Conservation (phyloP, 1,140 invertebrate genomes). For the Geopemphigus sp. region DNA sequence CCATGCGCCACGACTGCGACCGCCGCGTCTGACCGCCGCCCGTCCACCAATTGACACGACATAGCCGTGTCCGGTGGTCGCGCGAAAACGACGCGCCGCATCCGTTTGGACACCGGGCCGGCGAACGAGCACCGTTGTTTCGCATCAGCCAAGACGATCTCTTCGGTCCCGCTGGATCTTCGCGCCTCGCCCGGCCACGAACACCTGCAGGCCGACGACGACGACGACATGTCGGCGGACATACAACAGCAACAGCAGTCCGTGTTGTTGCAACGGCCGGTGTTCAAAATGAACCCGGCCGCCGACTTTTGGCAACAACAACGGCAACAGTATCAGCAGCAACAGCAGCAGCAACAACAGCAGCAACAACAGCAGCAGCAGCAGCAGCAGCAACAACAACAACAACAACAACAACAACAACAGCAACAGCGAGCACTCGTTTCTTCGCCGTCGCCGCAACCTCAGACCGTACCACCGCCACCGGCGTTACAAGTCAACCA, state of each 20-base stretch:
- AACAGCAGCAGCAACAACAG: conserved; percentile 44
- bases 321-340: conserved; percentile 51
- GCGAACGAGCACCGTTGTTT: background rate
- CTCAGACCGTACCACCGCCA: conserved; percentile 21
- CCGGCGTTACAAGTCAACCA: conserved; percentile 21
- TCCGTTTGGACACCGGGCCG: background rate
- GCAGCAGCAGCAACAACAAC: conserved; percentile 51
- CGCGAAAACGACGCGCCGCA: too few species aligned
- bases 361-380: conserved; percentile 42
- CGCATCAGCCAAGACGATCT: conserved; percentile 51
- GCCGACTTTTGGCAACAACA: conserved; percentile 54
- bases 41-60: background rate
- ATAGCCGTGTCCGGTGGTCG: background rate
- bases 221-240: conserved; percentile 52
- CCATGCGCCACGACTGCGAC: background rate
- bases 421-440: conserved; percentile 7
- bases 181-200: conserved; percentile 52
- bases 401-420: conserved; percentile 49
- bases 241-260: conserved; percentile 53
- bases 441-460: conserved; percentile 25
- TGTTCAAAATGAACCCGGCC: conserved; percentile 55
- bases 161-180: conserved; percentile 54
- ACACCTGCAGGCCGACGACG: conserved; percentile 50
- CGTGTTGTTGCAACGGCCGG: conserved; percentile 54
- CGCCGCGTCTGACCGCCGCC: background rate